Percentiles rank a stretch among this genome's conserved stretches.
These are phyloP conservation scores for Odocoileus hemionus DNA, from an alignment of 2,113 vertebrate species.

Conservation along the genomic window DNA sequence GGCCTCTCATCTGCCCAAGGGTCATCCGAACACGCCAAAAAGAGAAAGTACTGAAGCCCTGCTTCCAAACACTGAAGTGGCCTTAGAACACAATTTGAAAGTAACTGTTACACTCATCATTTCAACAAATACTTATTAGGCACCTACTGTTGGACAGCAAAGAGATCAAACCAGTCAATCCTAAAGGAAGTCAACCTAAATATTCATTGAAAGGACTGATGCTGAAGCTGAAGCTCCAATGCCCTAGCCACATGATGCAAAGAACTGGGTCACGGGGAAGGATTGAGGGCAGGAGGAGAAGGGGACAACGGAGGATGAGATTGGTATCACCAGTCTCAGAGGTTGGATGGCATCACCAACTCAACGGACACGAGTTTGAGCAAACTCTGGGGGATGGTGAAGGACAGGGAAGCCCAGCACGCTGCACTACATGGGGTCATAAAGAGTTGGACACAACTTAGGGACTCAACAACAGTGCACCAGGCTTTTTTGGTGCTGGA, in stretches of 20 bases:
- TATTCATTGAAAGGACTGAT: background rate
- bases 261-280: background rate
- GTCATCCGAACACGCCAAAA: accelerated
- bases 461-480: background rate
- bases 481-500: background rate
- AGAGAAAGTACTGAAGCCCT: background rate
- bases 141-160: background rate
- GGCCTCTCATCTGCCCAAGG: background rate
- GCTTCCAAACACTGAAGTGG: background rate
- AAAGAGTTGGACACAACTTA: background rate
- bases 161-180: background rate
- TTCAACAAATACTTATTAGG: background rate
- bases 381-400: background rate
- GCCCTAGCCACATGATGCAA: background rate
- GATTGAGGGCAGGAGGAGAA: background rate
- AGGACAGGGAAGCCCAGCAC: background rate
- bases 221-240: background rate
- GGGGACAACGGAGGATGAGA: background rate
- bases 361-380: background rate
- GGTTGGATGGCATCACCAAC: background rate
- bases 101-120: background rate
- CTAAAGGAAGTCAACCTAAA: background rate
- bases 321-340: background rate
- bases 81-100: background rate
- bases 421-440: background rate